Evolutionary conservation across 2,113 vertebrate species (phyloP).

Genomic region (Actinemys pallida): DNA sequence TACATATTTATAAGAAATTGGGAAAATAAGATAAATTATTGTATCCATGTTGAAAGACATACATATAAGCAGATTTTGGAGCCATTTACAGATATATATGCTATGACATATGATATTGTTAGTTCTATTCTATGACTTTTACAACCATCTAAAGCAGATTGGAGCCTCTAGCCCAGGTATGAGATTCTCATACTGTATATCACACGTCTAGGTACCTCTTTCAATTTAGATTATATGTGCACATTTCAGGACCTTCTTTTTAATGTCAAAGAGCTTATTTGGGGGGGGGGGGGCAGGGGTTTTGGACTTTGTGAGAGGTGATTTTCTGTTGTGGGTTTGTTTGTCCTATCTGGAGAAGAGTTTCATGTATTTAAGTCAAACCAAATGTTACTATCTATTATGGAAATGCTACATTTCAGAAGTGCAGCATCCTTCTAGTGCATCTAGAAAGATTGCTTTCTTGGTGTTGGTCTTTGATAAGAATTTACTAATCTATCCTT

Average conservation of each 20-base stretch:
- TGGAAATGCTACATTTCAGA: conserved; percentile 10
- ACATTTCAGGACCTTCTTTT: conserved; percentile 48
- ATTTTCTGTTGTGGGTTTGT: conserved; percentile 45
- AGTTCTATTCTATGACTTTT: conserved; percentile 36
- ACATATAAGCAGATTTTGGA: conserved; percentile 36
- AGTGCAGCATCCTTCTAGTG: neutral
- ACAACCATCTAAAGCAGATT: conserved; percentile 45
- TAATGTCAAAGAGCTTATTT: conserved; percentile 44
- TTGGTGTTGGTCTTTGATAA: conserved; percentile 23
- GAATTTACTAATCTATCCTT: conserved; percentile 38
- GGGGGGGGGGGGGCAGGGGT: neutral
- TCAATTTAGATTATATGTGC: conserved; percentile 7
- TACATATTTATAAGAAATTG: neutral
- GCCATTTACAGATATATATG: conserved; percentile 2
- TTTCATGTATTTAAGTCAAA: conserved; percentile 57
- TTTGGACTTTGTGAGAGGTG: conserved; percentile 17
- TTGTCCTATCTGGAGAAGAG: conserved; percentile 60
- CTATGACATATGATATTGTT: conserved; percentile 21
- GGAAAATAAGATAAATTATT: conserved; percentile 25
- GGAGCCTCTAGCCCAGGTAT: conserved; percentile 12
- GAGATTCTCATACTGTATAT: neutral
- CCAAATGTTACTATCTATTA: conserved; percentile 29
- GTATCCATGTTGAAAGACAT: conserved; percentile 62
- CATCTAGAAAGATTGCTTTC: neutral
- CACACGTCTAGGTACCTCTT: neutral